Base-by-base conservation (phyloP, 2,797 vertebrate species). In the Enteromius viviparus region DNA sequence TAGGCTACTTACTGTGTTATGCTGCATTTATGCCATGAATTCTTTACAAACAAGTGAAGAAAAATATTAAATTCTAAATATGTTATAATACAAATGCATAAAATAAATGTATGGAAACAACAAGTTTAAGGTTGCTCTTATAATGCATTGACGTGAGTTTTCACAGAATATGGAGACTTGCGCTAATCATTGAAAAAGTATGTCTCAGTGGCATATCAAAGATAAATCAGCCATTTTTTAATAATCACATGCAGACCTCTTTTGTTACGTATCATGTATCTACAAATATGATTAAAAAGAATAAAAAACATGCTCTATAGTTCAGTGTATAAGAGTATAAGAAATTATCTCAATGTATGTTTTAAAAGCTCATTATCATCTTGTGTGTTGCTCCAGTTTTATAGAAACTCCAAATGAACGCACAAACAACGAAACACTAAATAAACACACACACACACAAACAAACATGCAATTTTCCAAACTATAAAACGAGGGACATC, bases 401-500 rank as follows among this genome's bases (percentile, higher is more conserved):
- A 51, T 42, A 78, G 76, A 90, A 74, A 86, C 89, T 89, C 85
- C 78, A 87, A 89, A 88, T 88, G 86, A 89, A 82, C 85, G 87
- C 85, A 83, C 89, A 92, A 40, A 49, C 81, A 91, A 91, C 60
- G 14, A 91, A 90, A 90, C 91, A 93, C 89, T 90, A 37, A 66
- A 72, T 26, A 71, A 82, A 84, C 42, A 80, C 75, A 81, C 78
- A 76, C 78, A 86, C 21, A 11, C 26, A 85, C 88, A 89, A 85
- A 90, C 88, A 85, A 89, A 90, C 14, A 85, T 89, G 90, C 91
- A 86, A 90, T 91, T 95, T 94, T 94, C 92, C 91, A 94, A 94
- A 92, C 92, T 93, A 92, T 93, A 94, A 95, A 94, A 92, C 90
- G 93, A 94, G 91, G 93, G 93, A 95, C 94, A 95, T 95, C 94